A percentile compares a stretch with the other conserved stretches of the same genome.
phyloP scores from a whole-genome alignment of 1,140 invertebrate species.

The Drosophila oshimai region DNA sequence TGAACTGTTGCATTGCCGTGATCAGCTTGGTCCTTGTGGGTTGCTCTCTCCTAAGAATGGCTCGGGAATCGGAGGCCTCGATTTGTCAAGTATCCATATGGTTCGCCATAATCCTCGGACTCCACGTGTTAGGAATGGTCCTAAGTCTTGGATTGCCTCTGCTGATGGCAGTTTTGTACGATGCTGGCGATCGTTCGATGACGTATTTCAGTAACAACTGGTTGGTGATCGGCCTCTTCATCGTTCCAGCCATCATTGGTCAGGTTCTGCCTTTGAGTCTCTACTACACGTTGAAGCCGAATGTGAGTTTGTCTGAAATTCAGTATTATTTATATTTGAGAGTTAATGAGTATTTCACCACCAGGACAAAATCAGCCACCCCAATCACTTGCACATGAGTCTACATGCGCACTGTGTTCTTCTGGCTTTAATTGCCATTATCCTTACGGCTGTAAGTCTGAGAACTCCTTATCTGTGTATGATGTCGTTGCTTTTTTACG shows the following conservation, averaged over 20 bases:
- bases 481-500: slow-evolving; percentile 70
- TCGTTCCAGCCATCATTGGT: slow-evolving; percentile 84
- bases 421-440: slow-evolving; percentile 52
- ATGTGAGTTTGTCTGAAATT: slow-evolving; percentile 44
- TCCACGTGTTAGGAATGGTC: slow-evolving; percentile 62
- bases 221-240: slow-evolving; percentile 85
- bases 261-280: slow-evolving; percentile 66
- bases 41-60: slow-evolving; percentile 63
- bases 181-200: slow-evolving; percentile 84
- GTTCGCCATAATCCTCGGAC: slow-evolving; percentile 52
- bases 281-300: slow-evolving; percentile 80
- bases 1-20: slow-evolving; percentile 85
- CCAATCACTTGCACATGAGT: slow-evolving; percentile 66
- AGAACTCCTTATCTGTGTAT: slow-evolving; percentile 72
- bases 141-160: slow-evolving; percentile 83
- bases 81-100: slow-evolving; percentile 36
- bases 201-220: slow-evolving; percentile 88
- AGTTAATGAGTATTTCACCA: background rate
- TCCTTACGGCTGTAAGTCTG: slow-evolving; percentile 52
- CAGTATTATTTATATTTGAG: background rate
- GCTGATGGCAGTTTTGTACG: slow-evolving; percentile 83
- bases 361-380: slow-evolving; percentile 57
- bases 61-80: slow-evolving; percentile 32
- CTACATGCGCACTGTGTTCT: slow-evolving; percentile 67
- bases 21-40: slow-evolving; percentile 82